Conservation (phyloP, 2,113 vertebrate genomes). For the Toxostoma redivivum region DNA sequence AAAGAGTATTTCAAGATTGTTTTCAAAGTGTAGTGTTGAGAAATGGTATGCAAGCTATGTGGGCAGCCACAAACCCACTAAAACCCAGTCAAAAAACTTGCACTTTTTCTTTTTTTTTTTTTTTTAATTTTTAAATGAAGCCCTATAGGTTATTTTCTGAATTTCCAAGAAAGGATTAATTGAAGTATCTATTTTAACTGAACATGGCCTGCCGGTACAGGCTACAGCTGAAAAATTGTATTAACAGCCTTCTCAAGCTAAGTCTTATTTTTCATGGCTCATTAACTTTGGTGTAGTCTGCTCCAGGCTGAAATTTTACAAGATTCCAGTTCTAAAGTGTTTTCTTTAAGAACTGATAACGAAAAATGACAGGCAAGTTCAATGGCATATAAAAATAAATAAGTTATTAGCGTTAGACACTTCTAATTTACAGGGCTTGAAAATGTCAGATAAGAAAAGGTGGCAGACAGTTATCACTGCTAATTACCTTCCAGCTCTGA, state of each 20-base stretch:
- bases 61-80: background rate
- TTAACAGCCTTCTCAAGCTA: background rate
- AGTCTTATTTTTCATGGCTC: background rate
- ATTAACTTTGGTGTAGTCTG: background rate
- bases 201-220: background rate
- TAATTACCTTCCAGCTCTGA: background rate
- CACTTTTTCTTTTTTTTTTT: background rate
- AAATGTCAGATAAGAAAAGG: background rate
- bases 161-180: background rate
- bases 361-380: background rate
- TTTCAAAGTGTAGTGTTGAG: background rate
- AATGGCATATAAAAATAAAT: background rate
- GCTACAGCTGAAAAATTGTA: background rate
- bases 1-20: background rate
- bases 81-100: background rate
- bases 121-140: background rate
- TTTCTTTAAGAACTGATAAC: background rate
- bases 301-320: constrained; percentile 6
- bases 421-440: background rate
- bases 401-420: background rate
- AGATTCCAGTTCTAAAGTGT: background rate
- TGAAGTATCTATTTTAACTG: background rate
- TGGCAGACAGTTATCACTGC: background rate
- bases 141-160: background rate
- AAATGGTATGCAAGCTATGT: accelerated